phyloP scores from a whole-genome alignment of 2,888 invertebrate species.

The Zootermopsis nevadensis region DNA sequence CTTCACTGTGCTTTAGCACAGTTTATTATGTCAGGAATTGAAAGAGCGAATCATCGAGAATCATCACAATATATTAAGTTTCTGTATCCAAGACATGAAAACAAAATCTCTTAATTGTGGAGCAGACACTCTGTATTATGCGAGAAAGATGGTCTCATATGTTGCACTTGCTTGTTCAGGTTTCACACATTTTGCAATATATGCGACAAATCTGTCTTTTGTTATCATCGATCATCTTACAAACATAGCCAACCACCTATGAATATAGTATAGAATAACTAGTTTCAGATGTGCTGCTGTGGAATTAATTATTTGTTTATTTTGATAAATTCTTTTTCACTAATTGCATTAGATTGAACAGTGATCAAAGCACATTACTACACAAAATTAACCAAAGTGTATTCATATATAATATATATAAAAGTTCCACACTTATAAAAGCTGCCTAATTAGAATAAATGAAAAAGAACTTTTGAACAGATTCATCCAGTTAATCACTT shows the following conservation, averaged over 20 bases:
- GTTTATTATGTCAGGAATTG: not conserved
- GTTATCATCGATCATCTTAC: not conserved
- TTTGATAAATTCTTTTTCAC: constrained; percentile 1
- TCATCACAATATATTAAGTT: not conserved
- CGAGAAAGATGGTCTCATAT: not conserved
- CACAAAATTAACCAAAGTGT: constrained; percentile 28
- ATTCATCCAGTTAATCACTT: not conserved
- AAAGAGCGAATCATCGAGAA: not conserved
- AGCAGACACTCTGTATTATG: not conserved
- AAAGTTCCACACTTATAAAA: constrained; percentile 33
- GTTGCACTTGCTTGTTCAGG: not conserved
- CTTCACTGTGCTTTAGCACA: not conserved
- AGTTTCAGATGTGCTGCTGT: not conserved
- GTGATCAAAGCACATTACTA: constrained; percentile 37
- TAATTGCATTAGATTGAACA: constrained; percentile 32
- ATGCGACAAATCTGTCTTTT: not conserved
- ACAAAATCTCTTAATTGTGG: constrained; percentile 13
- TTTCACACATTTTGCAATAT: not conserved
- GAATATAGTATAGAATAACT: not conserved
- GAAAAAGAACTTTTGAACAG: not conserved
- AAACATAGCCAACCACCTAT: not conserved
- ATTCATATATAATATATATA: constrained; percentile 15
- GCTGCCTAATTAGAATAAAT: constrained; percentile 6
- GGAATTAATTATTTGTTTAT: constrained; percentile 6
- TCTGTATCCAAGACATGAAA: not conserved